Conservation (phyloP, 2,888 invertebrate species). For the Caenorhabditis sulstoni region DNA sequence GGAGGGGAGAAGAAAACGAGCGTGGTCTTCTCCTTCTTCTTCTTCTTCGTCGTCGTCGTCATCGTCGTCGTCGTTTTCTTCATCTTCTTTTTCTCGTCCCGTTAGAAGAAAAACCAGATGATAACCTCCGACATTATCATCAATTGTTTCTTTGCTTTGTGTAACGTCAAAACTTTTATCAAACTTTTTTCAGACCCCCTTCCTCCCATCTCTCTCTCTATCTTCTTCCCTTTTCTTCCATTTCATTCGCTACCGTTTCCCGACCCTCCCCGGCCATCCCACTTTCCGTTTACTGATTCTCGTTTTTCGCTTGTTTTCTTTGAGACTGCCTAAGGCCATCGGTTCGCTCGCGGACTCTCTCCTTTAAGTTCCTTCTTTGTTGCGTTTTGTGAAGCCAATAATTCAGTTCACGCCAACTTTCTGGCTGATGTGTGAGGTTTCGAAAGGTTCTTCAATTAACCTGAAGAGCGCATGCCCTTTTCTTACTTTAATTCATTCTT, state of each 20-base stretch:
- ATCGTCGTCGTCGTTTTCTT: neutral
- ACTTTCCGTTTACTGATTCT: constrained; percentile 10
- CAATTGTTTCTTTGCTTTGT: constrained; percentile 59
- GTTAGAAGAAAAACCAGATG: constrained; percentile 56
- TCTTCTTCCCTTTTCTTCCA: constrained; percentile 20
- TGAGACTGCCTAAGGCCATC: constrained; percentile 86
- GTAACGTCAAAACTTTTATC: constrained; percentile 22
- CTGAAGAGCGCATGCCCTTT: constrained; percentile 25
- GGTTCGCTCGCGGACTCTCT: constrained; percentile 85
- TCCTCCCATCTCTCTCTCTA: constrained; percentile 7
- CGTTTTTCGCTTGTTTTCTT: constrained; percentile 83
- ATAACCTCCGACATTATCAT: constrained; percentile 60
- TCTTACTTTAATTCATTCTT: neutral
- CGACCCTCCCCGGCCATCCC: constrained; percentile 5
- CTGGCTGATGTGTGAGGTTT: constrained; percentile 28
- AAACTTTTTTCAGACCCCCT: constrained; percentile 30
- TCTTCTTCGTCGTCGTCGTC: no score
- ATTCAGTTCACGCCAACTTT: constrained; percentile 1
- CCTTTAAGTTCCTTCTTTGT: constrained; percentile 25
- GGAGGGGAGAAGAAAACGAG: constrained; percentile 18
- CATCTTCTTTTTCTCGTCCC: neutral
- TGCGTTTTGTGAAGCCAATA: constrained; percentile 41
- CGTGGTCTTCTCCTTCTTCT: constrained; percentile 10
- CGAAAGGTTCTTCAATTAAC: constrained; percentile 1
- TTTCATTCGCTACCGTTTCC: constrained; percentile 18